A percentile compares a stretch with the other conserved stretches of the same genome.
phyloP scores from a whole-genome alignment of 2,797 vertebrate species.

The Valencia hispanica region DNA sequence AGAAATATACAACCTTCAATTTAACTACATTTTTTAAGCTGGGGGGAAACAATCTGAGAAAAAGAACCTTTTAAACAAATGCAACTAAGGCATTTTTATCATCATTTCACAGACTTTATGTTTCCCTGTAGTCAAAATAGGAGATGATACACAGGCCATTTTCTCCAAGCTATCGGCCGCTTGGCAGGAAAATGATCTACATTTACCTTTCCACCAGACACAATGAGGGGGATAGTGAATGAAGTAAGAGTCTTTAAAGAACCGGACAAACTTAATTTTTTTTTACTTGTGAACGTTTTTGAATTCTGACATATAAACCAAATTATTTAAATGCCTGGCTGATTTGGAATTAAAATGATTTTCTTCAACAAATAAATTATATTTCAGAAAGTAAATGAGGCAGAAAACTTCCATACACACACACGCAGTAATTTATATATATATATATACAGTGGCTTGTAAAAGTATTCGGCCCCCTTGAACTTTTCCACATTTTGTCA shows the following conservation, averaged over 20 bases:
- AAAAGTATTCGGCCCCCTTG: no score
- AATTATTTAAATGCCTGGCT: background rate
- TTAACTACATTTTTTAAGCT: background rate
- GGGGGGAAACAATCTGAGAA: background rate
- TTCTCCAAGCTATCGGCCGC: background rate
- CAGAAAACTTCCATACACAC: no score
- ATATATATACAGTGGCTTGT: no score
- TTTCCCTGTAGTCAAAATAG: background rate
- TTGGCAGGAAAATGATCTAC: background rate
- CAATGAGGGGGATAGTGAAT: background rate
- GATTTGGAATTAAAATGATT: background rate
- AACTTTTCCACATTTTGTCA: no score
- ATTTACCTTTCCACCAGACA: background rate
- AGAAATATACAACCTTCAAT: background rate
- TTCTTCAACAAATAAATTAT: background rate
- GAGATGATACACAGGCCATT: background rate
- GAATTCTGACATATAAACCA: background rate
- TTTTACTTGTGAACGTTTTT: background rate
- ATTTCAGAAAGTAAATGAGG: background rate
- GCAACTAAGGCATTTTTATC: background rate
- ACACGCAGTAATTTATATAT: no score
- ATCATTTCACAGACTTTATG: background rate
- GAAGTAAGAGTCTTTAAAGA: background rate
- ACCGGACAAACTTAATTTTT: background rate
- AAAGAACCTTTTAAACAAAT: background rate